Evolutionary conservation across 2,888 invertebrate species (phyloP).

Genomic region (Drosophila longiperda): DNA sequence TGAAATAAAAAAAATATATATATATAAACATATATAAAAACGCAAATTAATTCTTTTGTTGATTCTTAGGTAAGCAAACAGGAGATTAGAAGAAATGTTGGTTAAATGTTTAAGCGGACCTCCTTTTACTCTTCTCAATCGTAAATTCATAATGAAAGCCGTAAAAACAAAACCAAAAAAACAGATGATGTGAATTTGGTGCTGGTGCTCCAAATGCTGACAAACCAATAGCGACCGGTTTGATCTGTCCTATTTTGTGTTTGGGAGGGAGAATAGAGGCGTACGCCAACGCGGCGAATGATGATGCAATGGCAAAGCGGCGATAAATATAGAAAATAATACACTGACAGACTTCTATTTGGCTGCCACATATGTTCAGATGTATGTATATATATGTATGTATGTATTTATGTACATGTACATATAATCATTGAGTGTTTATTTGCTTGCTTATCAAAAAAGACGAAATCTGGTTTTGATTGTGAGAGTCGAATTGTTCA

Average conservation of each 20-base stretch:
- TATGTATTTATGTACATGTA: not conserved
- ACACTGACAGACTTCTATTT: slow-evolving; percentile 15
- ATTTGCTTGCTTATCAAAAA: slow-evolving; percentile 45
- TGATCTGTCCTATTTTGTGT: not conserved
- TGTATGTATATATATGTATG: not conserved
- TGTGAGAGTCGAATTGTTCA: not conserved
- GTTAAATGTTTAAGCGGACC: not conserved
- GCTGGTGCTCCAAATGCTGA: slow-evolving; percentile 2
- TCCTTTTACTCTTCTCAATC: slow-evolving; percentile 3
- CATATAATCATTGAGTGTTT: slow-evolving; percentile 38
- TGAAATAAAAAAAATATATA: not conserved
- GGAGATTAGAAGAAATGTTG: not conserved
- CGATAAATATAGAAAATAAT: slow-evolving; percentile 70
- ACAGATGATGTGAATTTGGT: slow-evolving; percentile 16
- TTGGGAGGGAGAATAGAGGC: slow-evolving; percentile 20
- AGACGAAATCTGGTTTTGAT: slow-evolving; percentile 14
- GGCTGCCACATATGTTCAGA: slow-evolving; percentile 4
- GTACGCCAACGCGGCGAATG: slow-evolving; percentile 53
- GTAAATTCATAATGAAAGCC: slow-evolving; percentile 3
- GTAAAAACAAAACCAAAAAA: slow-evolving; percentile 3
- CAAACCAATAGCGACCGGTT: slow-evolving; percentile 43
- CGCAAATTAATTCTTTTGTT: not conserved
- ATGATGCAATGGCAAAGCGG: slow-evolving; percentile 66
- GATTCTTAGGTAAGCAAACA: not conserved
- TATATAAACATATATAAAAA: not conserved